phyloP scores from a whole-genome alignment of 2,113 vertebrate genomes.

The Phrynosoma blainvillii region DNA sequence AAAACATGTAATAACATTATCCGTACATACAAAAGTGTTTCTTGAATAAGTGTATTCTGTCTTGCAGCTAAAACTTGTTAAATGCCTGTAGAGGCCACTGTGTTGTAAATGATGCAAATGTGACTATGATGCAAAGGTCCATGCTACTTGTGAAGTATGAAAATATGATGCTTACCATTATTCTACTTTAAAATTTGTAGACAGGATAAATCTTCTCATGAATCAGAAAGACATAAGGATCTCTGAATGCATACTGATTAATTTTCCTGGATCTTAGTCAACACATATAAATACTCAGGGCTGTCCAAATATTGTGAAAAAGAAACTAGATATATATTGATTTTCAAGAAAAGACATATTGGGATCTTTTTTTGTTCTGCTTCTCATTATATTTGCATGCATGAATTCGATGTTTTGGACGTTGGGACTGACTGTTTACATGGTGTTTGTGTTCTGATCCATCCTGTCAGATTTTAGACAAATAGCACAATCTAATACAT shows the following conservation, averaged over 20 bases:
- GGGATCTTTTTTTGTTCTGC: constrained; percentile 57
- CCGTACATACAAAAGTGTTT: background rate
- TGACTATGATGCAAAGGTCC: background rate
- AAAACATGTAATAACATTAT: background rate
- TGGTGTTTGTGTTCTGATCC: constrained; percentile 35
- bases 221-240: background rate
- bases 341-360: constrained; percentile 21
- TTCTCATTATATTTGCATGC: constrained; percentile 65
- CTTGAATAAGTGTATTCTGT: fast-evolving
- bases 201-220: background rate
- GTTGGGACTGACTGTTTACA: constrained; percentile 43
- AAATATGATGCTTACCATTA: fast-evolving
- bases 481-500: background rate
- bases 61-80: fast-evolving
- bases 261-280: background rate
- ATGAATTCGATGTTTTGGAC: constrained; percentile 65
- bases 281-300: background rate
- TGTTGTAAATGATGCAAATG: fast-evolving
- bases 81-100: background rate
- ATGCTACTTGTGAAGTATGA: background rate
- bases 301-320: background rate
- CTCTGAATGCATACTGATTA: background rate
- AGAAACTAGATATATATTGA: constrained; percentile 26
- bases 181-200: background rate
- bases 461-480: constrained; percentile 34